Conservation (phyloP, 2,113 vertebrate genomes). For the Cebidichthys violaceus region DNA sequence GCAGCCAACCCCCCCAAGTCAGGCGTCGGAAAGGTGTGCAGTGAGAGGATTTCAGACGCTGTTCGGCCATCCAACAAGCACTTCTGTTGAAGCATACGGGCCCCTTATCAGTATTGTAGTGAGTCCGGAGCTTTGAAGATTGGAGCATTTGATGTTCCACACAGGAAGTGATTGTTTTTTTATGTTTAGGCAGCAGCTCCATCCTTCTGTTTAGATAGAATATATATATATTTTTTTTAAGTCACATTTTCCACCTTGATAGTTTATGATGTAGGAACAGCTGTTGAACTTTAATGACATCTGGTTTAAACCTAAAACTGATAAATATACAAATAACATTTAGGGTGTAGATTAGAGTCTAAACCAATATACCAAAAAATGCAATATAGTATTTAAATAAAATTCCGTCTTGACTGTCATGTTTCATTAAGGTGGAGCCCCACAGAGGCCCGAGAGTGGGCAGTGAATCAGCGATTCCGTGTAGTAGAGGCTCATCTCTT, state of each 20-base stretch:
- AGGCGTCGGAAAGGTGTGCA: background rate
- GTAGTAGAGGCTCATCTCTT: background rate
- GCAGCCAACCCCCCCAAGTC: background rate
- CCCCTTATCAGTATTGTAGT: background rate
- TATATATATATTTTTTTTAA: too few relatives aligned
- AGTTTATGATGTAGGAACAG: background rate
- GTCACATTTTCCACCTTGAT: background rate
- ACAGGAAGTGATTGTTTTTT: background rate
- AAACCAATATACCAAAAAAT: background rate
- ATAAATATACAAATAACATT: background rate
- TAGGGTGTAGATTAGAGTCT: background rate
- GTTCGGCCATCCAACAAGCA: background rate
- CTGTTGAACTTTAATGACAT: background rate
- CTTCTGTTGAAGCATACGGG: background rate
- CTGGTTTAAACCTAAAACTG: background rate
- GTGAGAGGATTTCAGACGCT: background rate
- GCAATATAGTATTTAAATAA: conserved; percentile 8
- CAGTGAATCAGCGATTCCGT: conserved; percentile 5
- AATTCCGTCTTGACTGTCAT: background rate
- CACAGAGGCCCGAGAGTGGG: background rate
- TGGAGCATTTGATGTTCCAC: background rate
- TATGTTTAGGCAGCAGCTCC: background rate
- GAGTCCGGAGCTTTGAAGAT: background rate
- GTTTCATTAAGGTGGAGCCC: conserved; percentile 1
- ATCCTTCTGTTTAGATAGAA: background rate